phyloP scores from a whole-genome alignment of 2,113 vertebrate genomes.

The Oncorhynchus gorbuscha region DNA sequence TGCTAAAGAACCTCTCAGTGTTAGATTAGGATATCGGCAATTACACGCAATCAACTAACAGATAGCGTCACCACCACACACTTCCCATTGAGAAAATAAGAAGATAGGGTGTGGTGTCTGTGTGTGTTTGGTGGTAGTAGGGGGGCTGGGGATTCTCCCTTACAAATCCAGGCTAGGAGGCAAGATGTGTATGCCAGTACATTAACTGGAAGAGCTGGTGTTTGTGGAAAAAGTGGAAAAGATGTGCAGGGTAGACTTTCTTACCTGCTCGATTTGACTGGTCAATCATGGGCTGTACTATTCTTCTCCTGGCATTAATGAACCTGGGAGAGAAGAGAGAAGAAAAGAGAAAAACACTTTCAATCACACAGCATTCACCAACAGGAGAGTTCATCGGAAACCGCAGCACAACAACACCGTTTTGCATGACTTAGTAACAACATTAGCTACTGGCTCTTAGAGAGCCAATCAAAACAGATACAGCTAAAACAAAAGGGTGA shows the following conservation, averaged over 20 bases:
- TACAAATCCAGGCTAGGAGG: too few species aligned
- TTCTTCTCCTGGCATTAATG: slow-evolving; percentile 99
- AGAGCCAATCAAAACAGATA: slow-evolving; percentile 52
- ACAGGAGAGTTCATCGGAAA: slow-evolving; percentile 62
- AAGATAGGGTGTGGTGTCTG: too few species aligned
- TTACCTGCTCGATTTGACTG: slow-evolving; percentile 99
- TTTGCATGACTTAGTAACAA: slow-evolving; percentile 56
- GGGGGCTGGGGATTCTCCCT: too few species aligned
- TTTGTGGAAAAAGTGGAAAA: slow-evolving; percentile 32
- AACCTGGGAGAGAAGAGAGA: slow-evolving; percentile 86
- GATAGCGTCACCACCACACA: slow-evolving; percentile 15
- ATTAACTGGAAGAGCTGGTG: slow-evolving; percentile 67
- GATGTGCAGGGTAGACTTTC: slow-evolving; percentile 15
- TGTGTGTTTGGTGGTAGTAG: slow-evolving; percentile 21
- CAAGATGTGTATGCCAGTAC: slow-evolving; percentile 54
- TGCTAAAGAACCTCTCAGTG: slow-evolving; percentile 85
- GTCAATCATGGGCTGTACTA: slow-evolving; percentile 99
- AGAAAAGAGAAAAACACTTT: slow-evolving; percentile 69
- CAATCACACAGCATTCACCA: slow-evolving; percentile 65
- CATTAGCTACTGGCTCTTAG: slow-evolving; percentile 59
- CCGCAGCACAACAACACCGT: slow-evolving; percentile 34
- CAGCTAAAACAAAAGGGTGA: slow-evolving; percentile 74
- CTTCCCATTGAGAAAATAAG: slow-evolving; percentile 22
- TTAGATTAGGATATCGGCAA: slow-evolving; percentile 94
- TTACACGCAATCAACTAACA: slow-evolving; percentile 92